Base-by-base conservation (phyloP, 2,888 invertebrate species). In the Tetragonula carbonaria region DNA sequence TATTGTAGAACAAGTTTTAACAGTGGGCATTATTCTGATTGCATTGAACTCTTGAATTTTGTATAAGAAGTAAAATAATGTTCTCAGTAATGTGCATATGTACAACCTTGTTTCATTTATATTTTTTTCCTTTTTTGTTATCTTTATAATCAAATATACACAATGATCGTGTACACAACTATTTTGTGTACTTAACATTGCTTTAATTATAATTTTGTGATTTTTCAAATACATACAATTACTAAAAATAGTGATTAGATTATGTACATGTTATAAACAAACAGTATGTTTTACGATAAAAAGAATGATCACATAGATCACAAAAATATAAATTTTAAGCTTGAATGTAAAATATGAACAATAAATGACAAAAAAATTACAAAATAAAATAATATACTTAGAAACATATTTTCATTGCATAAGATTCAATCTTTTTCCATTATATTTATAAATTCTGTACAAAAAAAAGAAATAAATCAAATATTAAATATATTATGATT, bases 121-220 rank as follows among this genome's bases (percentile, higher is more conserved):
- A 72, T 72, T 68, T 67, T 65, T 66, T 38, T 33, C 23, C 45
- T 71, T 80, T 51, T 51, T 63, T 82, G 55, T 51, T 63, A 21
- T 73, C 33, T 77, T 77, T 55, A 78, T 74, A 83, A 74, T 63
- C 74, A 79, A 78, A 72, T 73, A 74, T 84, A 83, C 83, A 83
- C 79, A 84, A 67, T 78, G 59, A 77, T 63, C 28, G 50, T 82
- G 62, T 62, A 74, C 73, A 55, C 63, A 73, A 50, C 63, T 83
- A 83, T 63, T 67, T 71, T 72, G 59, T 57, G 65, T 74, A 82
- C 45, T 67, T 83, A 83, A 84, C 74, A 83, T 84, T 83, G 70
- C 45, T 63, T 71, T 74, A 78, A 51, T 16, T 84, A 75, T 75
- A 75, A 75, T 84, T 75, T 53, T 78, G 38, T 75, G 57, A 75